Evolutionary conservation across 2,888 invertebrate genomes (phyloP).

Genomic region (Synanthedon andrenaeformis): DNA sequence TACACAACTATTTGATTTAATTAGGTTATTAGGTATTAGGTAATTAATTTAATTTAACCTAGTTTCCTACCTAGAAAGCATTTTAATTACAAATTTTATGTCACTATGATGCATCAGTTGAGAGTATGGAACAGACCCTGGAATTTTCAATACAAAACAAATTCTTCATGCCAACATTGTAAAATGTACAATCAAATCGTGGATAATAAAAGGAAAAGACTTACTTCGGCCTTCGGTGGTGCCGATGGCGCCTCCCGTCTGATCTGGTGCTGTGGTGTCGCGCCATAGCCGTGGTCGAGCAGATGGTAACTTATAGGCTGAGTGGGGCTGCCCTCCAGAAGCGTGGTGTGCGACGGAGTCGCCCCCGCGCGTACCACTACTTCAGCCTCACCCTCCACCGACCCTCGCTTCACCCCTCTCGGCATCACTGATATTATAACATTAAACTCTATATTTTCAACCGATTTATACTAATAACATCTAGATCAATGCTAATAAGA

Average conservation of each 20-base stretch:
- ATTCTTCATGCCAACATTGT: too few relatives aligned
- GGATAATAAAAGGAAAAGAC: conserved; percentile 11
- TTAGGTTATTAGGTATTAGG: too few relatives aligned
- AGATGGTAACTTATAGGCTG: conserved; percentile 79
- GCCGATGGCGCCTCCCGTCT: conserved; percentile 67
- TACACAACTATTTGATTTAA: too few relatives aligned
- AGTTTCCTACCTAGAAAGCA: too few relatives aligned
- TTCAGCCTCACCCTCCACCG: conserved; percentile 67
- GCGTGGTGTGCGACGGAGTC: conserved; percentile 67
- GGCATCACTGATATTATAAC: conserved; percentile 59
- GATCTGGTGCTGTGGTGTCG: conserved; percentile 79
- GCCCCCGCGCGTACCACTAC: conserved; percentile 63
- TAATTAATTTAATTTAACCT: too few relatives aligned
- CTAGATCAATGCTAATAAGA: not conserved
- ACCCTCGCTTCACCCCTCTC: conserved; percentile 71
- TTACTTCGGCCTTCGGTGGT: conserved; percentile 70
- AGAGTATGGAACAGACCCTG: too few relatives aligned
- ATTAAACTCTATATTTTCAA: not conserved
- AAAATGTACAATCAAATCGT: too few relatives aligned
- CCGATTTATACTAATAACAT: not conserved
- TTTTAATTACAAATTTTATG: too few relatives aligned
- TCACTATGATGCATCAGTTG: too few relatives aligned
- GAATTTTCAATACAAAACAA: too few relatives aligned
- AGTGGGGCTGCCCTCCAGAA: conserved; percentile 62
- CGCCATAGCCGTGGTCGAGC: conserved; percentile 89